These are phyloP conservation scores for Burhinus bistriatus DNA, from an alignment of 2,113 vertebrate species.

Conservation along the genomic window DNA sequence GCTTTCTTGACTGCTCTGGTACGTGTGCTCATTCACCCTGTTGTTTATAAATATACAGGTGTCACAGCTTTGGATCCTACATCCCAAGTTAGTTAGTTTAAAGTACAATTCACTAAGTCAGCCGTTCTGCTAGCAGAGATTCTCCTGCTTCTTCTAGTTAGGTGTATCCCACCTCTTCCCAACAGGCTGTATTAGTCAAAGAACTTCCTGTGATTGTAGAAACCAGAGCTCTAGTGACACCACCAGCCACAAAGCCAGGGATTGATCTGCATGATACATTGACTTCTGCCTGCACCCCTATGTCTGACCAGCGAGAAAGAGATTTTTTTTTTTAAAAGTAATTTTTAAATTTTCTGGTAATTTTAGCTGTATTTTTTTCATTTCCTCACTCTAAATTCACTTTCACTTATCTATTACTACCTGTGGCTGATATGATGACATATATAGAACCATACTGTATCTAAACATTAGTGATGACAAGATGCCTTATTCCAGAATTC, in stretches of 20 bases:
- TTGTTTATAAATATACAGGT: neutral
- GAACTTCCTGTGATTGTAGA: neutral
- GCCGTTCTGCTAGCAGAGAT: neutral
- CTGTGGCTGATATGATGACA: neutral
- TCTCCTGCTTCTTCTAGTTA: neutral
- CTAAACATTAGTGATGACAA: neutral
- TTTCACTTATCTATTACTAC: neutral
- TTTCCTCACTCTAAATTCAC: neutral
- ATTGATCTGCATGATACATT: neutral
- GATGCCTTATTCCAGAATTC: neutral
- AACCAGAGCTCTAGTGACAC: neutral
- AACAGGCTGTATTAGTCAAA: neutral
- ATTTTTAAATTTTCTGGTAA: neutral
- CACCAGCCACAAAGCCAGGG: neutral
- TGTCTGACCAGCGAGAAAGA: neutral
- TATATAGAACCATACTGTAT: neutral
- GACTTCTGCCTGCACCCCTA: neutral
- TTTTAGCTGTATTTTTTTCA: neutral
- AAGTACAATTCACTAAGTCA: neutral
- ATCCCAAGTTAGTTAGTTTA: neutral
- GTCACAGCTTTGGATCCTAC: neutral
- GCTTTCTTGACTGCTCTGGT: neutral
- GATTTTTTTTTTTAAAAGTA: too few species aligned
- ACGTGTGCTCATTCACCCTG: neutral
- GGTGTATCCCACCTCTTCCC: neutral